phyloP scores from a whole-genome alignment of 2,797 vertebrate species.

The Typhlichthys subterraneus region DNA sequence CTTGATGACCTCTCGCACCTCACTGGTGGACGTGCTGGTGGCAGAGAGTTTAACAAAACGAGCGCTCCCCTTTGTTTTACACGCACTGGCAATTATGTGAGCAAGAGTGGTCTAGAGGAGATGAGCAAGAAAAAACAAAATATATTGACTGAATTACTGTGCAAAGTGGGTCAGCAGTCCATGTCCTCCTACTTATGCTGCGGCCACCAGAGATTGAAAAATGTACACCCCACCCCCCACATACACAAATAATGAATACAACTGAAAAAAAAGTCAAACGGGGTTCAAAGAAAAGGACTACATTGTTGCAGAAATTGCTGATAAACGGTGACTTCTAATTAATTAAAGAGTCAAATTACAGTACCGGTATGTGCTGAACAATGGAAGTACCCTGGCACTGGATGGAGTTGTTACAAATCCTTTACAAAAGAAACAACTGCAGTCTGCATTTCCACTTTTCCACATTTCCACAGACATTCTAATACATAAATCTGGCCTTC shows the following conservation, averaged over 20 bases:
- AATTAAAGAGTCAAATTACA: too few species aligned
- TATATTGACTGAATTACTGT: background rate
- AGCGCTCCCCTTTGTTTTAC: conserved; percentile 83
- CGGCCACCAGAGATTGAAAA: too few species aligned
- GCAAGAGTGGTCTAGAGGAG: conserved; percentile 91
- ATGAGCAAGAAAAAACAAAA: background rate
- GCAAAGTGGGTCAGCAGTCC: background rate
- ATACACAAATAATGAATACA: too few species aligned
- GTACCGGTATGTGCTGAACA: background rate
- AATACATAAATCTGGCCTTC: conserved; percentile 11
- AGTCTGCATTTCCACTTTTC: background rate
- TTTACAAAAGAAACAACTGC: background rate
- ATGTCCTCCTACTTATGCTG: too few species aligned
- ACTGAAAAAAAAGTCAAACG: too few species aligned
- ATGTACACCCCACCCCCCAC: too few species aligned
- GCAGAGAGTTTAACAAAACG: conserved; percentile 91
- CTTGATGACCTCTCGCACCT: conserved; percentile 93
- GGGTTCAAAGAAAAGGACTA: too few species aligned
- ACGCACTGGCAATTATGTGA: conserved; percentile 89
- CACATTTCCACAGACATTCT: too few species aligned
- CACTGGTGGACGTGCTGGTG: conserved; percentile 87
- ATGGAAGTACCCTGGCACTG: background rate
- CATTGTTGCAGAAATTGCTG: too few species aligned
- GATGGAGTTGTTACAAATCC: too few species aligned
- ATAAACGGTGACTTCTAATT: too few species aligned